Conservation (phyloP, 2,113 vertebrate species). For the Oncorhynchus keta region DNA sequence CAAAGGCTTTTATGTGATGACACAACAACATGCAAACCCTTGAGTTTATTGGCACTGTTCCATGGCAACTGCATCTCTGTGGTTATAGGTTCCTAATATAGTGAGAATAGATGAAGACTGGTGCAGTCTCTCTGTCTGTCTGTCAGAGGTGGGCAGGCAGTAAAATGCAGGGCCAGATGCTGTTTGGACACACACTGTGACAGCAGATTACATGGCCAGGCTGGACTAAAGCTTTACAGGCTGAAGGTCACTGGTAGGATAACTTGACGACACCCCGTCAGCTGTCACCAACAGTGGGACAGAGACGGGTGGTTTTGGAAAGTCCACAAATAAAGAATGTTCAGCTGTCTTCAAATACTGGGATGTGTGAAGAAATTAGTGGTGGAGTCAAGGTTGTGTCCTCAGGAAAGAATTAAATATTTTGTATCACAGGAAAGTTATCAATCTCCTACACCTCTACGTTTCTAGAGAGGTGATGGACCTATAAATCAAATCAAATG, state of each 20-base stretch:
- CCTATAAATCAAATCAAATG: too few species aligned
- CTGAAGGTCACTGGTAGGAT: too few species aligned
- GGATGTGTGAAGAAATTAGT: too few species aligned
- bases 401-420: too few species aligned
- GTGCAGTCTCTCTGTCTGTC: constrained; percentile 41
- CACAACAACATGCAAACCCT: too few species aligned
- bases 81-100: constrained; percentile 38
- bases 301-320: neutral
- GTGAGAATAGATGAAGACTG: constrained; percentile 22
- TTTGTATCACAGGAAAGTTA: too few species aligned
- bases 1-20: neutral
- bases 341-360: too few species aligned
- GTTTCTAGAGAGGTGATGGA: too few species aligned
- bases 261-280: neutral
- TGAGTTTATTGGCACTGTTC: too few species aligned
- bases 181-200: constrained; percentile 42
- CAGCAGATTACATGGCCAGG: constrained; percentile 63
- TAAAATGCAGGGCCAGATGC: constrained; percentile 58
- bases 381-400: too few species aligned
- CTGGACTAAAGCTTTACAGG: neutral
- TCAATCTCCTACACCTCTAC: too few species aligned
- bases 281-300: neutral
- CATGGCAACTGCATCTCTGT: neutral
- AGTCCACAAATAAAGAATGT: too few species aligned
- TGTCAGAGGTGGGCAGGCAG: constrained; percentile 22